A percentile compares a stretch with the other conserved stretches of the same genome.
Evolutionary conservation across 2,113 vertebrate genomes (phyloP).

Genomic region (Dendrocopos noguchii): DNA sequence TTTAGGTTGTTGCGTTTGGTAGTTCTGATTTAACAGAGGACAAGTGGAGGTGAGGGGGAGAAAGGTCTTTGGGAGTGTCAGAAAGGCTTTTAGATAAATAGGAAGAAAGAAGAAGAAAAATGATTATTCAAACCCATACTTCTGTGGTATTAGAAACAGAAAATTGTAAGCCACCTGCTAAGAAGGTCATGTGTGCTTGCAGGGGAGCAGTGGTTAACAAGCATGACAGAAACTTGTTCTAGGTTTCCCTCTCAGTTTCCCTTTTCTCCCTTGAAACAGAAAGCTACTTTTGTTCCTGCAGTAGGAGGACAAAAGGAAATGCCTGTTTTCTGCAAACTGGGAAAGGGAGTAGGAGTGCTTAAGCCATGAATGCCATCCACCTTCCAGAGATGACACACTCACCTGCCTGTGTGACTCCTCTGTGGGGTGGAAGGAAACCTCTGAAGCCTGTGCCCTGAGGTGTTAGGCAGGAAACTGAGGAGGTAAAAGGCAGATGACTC

Average conservation of each 20-base stretch:
- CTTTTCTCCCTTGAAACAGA: not conserved
- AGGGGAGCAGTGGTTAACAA: not conserved
- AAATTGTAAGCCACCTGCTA: not conserved
- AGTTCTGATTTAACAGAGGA: not conserved
- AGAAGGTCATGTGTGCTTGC: not conserved
- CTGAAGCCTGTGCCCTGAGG: not conserved
- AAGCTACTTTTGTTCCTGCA: not conserved
- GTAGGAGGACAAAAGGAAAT: not conserved
- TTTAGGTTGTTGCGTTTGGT: not conserved
- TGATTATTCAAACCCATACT: not conserved
- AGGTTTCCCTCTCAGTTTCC: constrained; percentile 20
- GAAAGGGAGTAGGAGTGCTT: not conserved
- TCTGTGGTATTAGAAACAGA: not conserved
- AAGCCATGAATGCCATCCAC: not conserved
- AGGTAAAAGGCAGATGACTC: constrained; percentile 6
- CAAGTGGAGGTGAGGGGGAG: not conserved
- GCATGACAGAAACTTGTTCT: not conserved
- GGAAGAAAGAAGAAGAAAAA: not conserved
- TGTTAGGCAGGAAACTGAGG: not conserved
- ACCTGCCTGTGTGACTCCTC: not conserved
- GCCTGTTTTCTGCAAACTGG: not conserved
- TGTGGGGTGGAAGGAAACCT: not conserved
- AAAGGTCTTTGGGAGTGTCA: not conserved
- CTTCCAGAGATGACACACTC: not conserved
- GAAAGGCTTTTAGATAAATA: not conserved